Conservation (phyloP, 2,797 vertebrate species). For the Austrolebias charrua region DNA sequence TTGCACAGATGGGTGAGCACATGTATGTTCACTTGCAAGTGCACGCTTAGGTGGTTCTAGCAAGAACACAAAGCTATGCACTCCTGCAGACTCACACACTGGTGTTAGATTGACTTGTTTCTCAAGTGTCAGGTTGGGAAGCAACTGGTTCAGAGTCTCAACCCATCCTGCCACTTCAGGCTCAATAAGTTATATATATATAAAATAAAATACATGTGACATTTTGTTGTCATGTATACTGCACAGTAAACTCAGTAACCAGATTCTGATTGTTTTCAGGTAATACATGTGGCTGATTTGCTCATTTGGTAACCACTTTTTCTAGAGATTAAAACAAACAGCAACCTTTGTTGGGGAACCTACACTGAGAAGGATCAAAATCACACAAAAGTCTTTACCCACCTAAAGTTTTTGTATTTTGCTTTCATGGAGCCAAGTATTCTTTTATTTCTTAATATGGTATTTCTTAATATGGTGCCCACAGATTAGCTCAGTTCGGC, state of each 20-base stretch:
- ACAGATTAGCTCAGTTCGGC: too few relatives aligned
- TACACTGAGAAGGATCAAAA: slow-evolving; percentile 9
- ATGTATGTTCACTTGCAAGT: slow-evolving; percentile 44
- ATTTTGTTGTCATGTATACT: slow-evolving; percentile 11
- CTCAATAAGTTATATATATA: slow-evolving; percentile 4
- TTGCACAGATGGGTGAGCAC: slow-evolving; percentile 2
- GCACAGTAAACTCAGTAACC: slow-evolving; percentile 28
- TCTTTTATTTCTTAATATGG: neutral
- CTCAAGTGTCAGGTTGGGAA: slow-evolving; percentile 10
- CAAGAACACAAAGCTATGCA: slow-evolving; percentile 30
- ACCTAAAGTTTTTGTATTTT: neutral
- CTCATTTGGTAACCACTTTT: slow-evolving; percentile 35
- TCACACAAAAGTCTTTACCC: neutral
- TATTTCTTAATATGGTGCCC: too few relatives aligned
- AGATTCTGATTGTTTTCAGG: slow-evolving; percentile 40
- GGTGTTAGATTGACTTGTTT: slow-evolving; percentile 10
- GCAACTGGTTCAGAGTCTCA: slow-evolving; percentile 36
- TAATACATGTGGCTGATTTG: slow-evolving; percentile 29
- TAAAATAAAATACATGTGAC: neutral
- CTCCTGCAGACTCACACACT: slow-evolving; percentile 15
- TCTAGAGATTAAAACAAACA: too few relatives aligned
- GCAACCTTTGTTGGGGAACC: slow-evolving; percentile 13
- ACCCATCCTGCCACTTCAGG: slow-evolving; percentile 26
- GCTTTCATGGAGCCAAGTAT: neutral
- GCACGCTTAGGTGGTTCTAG: slow-evolving; percentile 53